Base-by-base conservation (phyloP, 2,113 vertebrate genomes). In the Aleadryas rufinucha region DNA sequence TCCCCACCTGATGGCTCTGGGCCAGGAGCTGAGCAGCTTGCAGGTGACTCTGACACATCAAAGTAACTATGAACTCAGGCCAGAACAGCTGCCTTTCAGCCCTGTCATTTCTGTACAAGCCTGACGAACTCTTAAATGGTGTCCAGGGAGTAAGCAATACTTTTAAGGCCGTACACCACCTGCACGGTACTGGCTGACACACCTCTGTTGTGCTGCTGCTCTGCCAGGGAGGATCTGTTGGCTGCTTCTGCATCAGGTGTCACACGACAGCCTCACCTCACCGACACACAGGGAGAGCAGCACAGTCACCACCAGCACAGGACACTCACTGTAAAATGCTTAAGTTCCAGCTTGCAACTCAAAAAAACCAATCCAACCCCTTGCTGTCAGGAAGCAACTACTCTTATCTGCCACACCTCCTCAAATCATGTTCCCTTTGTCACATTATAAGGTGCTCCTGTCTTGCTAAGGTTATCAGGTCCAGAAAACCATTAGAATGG, bases 1-100 rank as follows among this genome's bases (percentile, higher is more conserved):
- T 60, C 53, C 76, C 74, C 81, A 96, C 96, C 94, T 91, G 87
- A 94, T 82, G 97, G 96, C 94, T 87, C 92, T 52, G 4, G 21
- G 96, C 95, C 97, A 98, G 86, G 41, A 94, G 81, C 59, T 28
- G 39, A 94, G 94, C 97, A 97, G 97, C 96, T 96, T 97, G 96
- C 92, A 96, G 90, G 88, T 95, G 96, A 96, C 92, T 72, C 65
- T 68, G 66, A 57, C 50, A 97, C 93, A 97, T 96, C 97, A 97
- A 97, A 98, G 95, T 37, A 89, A 68, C 69, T 77, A 59, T 77
- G 89, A 97, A 96, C 90, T 96, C 86, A 41, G 91, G 91, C 90
- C 56, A 41, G 47, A 94, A 74, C 88, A 98, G 97, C 95, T 98
- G 98, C 82, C 17, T 10, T 79, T 41, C 90, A 93, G 95, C 94